A percentile compares a stretch with the other conserved stretches of the same genome.
Conservation (phyloP, 2,797 vertebrate species). For the Gadopsis marmoratus region DNA sequence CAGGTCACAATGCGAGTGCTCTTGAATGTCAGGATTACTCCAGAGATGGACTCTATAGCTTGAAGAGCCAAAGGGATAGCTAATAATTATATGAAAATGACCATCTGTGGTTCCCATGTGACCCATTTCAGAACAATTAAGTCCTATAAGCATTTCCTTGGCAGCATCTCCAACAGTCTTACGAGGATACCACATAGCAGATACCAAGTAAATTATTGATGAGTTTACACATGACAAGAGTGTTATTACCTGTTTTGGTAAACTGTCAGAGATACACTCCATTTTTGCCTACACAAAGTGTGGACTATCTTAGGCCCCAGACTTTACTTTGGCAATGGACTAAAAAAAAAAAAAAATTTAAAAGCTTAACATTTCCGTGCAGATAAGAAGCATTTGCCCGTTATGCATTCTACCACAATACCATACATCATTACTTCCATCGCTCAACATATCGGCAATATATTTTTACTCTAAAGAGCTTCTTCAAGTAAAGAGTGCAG, state of each 20-base stretch:
- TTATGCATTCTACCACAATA: constrained; percentile 1
- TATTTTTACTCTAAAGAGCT: neutral
- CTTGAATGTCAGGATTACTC: neutral
- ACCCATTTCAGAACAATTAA: constrained; percentile 9
- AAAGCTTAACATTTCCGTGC: neutral
- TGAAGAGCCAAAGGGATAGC: neutral
- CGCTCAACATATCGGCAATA: constrained; percentile 13
- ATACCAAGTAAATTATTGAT: neutral
- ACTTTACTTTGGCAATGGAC: neutral
- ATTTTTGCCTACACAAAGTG: neutral
- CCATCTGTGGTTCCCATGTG: neutral
- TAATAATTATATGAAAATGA: constrained; percentile 4
- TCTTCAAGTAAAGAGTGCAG: neutral
- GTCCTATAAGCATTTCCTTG: neutral
- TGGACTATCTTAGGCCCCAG: neutral
- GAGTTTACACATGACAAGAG: neutral
- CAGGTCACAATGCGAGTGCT: neutral
- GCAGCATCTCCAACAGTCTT: neutral
- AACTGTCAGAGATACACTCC: neutral
- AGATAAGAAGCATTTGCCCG: neutral
- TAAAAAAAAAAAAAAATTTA: neutral
- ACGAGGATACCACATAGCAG: neutral
- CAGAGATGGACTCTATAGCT: neutral
- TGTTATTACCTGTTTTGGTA: constrained; percentile 1
- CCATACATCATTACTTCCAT: neutral